These are phyloP conservation scores for Paradisaea rubra DNA, from an alignment of 2,113 vertebrate genomes.

Conservation along the genomic window DNA sequence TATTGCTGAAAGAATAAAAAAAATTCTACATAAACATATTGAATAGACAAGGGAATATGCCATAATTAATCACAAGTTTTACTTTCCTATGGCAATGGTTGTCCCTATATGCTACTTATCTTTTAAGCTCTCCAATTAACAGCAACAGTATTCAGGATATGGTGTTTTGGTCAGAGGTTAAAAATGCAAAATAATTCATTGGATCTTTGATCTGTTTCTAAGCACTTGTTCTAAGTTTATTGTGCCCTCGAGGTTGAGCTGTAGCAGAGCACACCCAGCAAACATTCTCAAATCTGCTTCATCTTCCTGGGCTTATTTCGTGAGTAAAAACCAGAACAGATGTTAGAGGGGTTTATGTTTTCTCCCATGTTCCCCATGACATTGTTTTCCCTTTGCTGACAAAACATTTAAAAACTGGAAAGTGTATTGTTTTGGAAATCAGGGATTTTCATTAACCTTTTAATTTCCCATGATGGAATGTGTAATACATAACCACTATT, in stretches of 20 bases:
- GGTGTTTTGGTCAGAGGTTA: conserved; percentile 66
- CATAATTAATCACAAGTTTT: conserved; percentile 51
- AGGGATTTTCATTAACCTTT: conserved; percentile 30
- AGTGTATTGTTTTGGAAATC: conserved; percentile 18
- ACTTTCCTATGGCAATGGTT: conserved; percentile 42
- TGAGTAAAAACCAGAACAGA: conserved; percentile 37
- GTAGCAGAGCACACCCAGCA: background rate
- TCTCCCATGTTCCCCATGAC: background rate
- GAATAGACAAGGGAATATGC: conserved; percentile 33
- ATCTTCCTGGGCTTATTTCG: conserved; percentile 32
- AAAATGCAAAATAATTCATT: conserved; percentile 68
- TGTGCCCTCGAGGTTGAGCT: conserved; percentile 48
- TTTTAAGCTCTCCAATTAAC: conserved; percentile 62
- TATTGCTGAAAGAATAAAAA: conserved; percentile 26
- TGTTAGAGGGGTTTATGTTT: conserved; percentile 33
- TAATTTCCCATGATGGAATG: background rate
- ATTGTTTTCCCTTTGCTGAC: background rate
- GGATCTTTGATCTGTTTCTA: conserved; percentile 61
- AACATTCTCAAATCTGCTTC: conserved; percentile 25
- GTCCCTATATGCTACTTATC: conserved; percentile 53
- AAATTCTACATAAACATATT: conserved; percentile 38
- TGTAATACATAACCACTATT: background rate
- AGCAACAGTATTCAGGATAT: conserved; percentile 43
- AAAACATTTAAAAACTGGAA: conserved; percentile 32
- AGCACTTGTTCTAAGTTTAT: conserved; percentile 59